A percentile compares a stretch with the other conserved stretches of the same genome.
Conservation (phyloP, 2,888 invertebrate species). For the Colletes collaris region DNA sequence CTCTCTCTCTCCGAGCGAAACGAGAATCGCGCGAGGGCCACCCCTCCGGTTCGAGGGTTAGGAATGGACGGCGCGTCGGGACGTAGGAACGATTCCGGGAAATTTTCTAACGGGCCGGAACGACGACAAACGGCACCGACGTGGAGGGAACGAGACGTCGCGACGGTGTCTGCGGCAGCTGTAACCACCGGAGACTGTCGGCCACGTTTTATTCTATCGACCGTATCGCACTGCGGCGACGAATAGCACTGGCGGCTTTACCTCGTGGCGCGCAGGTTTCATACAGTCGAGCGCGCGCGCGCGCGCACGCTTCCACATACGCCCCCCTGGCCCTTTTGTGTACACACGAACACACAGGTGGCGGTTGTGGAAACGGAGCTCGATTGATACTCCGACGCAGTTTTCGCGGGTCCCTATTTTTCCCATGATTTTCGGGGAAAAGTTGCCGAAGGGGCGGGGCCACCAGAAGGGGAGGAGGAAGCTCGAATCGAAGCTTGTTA, state of each 20-base stretch:
- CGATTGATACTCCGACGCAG: conserved; percentile 14
- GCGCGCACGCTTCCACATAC: conserved; percentile 11
- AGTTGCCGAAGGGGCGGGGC: too few species aligned
- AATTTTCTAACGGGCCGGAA: conserved; percentile 23
- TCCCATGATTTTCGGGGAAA: too few species aligned
- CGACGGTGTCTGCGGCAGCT: conserved; percentile 52
- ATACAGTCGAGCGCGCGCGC: conserved; percentile 49
- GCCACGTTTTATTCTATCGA: conserved; percentile 71
- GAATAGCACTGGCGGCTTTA: conserved; percentile 65
- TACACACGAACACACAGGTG: conserved; percentile 55
- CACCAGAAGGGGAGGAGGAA: too few species aligned
- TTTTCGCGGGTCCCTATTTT: background rate
- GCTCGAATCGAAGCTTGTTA: too few species aligned
- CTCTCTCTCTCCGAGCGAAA: conserved; percentile 19
- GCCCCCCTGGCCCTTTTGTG: conserved; percentile 32
- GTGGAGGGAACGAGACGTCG: conserved; percentile 19
- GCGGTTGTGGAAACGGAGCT: conserved; percentile 27
- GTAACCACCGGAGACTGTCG: conserved; percentile 59
- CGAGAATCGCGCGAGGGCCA: conserved; percentile 6
- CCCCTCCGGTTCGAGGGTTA: conserved; percentile 9
- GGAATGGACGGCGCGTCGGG: background rate
- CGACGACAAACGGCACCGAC: background rate
- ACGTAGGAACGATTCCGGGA: conserved; percentile 27
- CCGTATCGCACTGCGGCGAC: conserved; percentile 76
- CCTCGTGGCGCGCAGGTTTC: conserved; percentile 72